Base-by-base conservation (phyloP, 37 sponge, comb jelly and placozoan species). In the Agelas oroides region DNA sequence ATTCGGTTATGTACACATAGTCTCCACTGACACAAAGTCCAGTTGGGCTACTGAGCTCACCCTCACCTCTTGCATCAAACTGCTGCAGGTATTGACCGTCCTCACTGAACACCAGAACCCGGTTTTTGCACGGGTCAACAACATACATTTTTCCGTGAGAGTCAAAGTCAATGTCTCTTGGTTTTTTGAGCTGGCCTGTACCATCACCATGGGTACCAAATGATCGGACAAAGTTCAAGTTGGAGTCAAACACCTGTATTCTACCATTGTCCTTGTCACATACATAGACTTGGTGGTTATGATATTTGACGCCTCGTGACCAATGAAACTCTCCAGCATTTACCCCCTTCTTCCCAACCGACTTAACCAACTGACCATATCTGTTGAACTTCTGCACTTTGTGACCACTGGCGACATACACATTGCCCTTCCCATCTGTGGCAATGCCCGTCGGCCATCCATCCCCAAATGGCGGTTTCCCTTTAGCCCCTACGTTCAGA, bases 251-350 rank as follows among this genome's bases (percentile, higher is more conserved):
- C 33, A 67, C 68, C 11, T 67, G 27, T 30, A 67, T 28, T 67
- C 68, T 67, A 34, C 33, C 27, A 34, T 67, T 67, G 68, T 34
- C 34, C 27, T 28, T 33, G 68, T 67, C 68, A 67, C 68, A 67
- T 14, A 67, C 68, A 8, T 67, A 67, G 19, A 67, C 33, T 31
- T 67, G 68, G 33, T 67, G 33, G 68, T 67, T 67, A 34, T 12
- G 32, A 3, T 33, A 33, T 34, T 28, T 67, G 30, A 67, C 32
- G 2, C 68, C 68, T 2, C 6, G 14, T 32, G 68, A 14, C 31
- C 68, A 67, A 19, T 28, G 8, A 31, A 67, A 28, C 68, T 67
- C 68, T 67, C 68, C 68, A 31, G 27, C 32, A 33, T 34, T 34
- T 31, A 11, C 32, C 32, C 68, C 68, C 33, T 67, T 34, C 11